Base-by-base conservation (phyloP, 2,888 invertebrate genomes). In the Philaethria dido region DNA sequence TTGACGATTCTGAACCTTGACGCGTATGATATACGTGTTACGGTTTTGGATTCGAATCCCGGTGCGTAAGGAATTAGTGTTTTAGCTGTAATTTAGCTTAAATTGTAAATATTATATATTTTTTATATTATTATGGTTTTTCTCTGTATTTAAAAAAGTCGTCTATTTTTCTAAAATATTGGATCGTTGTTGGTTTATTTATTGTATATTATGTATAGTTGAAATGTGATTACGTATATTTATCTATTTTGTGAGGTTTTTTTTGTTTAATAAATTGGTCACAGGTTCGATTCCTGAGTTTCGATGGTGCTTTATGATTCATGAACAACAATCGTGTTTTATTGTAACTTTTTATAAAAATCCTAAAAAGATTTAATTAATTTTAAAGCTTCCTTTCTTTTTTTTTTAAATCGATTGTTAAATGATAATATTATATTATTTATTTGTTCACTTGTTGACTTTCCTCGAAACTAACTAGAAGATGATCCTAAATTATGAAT, bases 101-200 rank as follows among this genome's bases (percentile, higher is more conserved):
- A 57, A 57, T 42, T 57, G 57, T 57, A 57, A 42, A 57, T 57
- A 57, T 57, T 57, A 42, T 0, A 57, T 57, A 57, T 57, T 57
- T 57, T 57, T 57, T n/a, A n/a, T n/a, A n/a, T 42, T 57, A 57
- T 25, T 20, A 42, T 8, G 25, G 16, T 25, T 42, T 57, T 16
- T 42, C n/a, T 57, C 22, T 42, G n/a, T 57, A 39, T 42, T 57
- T 16, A 9, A n/a, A 42, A 42, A 22, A 57, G 16, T 42, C n/a
- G 16, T 42, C 39, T 57, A 57, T 57, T 57, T 57, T 57, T 57
- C 22, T 39, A 57, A 25, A 16, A 42, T 42, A 42, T 57, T 57
- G 11, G 57, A 42, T n/a, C n/a, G 39, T 4, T 42, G 42, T 57
- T 16, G 9, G 4, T 42, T 44, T 42, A 33, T 57, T 48, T 48